phyloP scores from a whole-genome alignment of 2,888 invertebrate genomes.

The Nemoura dubitans region DNA sequence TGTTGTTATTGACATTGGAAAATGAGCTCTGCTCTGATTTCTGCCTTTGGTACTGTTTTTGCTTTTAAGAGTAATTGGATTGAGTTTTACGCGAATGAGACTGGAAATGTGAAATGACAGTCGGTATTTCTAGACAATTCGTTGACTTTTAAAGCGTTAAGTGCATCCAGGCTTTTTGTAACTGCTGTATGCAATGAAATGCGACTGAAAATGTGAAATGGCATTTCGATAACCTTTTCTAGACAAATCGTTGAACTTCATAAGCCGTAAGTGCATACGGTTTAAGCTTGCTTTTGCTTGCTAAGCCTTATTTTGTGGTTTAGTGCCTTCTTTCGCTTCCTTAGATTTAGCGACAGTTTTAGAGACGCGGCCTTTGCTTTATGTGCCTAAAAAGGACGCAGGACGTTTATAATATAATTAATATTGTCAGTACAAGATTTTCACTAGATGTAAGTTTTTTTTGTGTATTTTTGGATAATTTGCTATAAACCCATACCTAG shows the following conservation, averaged over 20 bases:
- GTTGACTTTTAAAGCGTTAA: background rate
- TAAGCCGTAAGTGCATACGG: background rate
- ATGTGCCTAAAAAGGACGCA: background rate
- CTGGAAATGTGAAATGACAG: background rate
- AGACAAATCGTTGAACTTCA: background rate
- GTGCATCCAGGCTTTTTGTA: no score
- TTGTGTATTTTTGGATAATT: background rate
- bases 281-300: background rate
- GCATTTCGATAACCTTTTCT: no score
- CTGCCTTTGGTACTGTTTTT: no score
- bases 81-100: no score
- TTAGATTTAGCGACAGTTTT: background rate
- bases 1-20: no score
- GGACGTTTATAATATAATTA: background rate
- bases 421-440: no score
- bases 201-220: no score
- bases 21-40: no score
- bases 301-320: background rate
- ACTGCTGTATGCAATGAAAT: no score
- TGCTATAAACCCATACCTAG: background rate
- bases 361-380: background rate
- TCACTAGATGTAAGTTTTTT: background rate
- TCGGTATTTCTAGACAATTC: background rate
- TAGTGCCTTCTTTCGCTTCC: background rate
- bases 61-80: no score